Percentiles rank a stretch among this genome's conserved stretches.
Evolutionary conservation across 1,140 invertebrate species (phyloP).

Genomic region (Phortica variegata): DNA sequence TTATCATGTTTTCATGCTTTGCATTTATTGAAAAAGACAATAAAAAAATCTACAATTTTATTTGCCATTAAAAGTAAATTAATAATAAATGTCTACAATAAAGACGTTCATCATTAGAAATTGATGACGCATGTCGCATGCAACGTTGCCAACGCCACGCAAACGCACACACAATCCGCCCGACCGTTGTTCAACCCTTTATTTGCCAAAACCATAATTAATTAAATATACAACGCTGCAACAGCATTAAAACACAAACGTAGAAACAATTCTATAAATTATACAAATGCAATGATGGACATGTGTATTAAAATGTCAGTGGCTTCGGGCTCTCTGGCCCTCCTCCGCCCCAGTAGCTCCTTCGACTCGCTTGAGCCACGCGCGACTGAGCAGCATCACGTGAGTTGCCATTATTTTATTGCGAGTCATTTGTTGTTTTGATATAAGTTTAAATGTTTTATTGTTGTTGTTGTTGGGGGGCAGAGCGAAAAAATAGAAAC

Average conservation of each 20-base stretch:
- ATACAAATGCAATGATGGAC: slow-evolving; percentile 35
- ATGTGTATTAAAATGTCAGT: slow-evolving; percentile 51
- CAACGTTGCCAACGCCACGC: slow-evolving; percentile 34
- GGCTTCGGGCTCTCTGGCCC: neutral
- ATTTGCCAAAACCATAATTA: too few species aligned
- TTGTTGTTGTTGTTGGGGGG: slow-evolving; percentile 10
- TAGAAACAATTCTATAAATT: slow-evolving; percentile 48
- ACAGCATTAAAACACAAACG: too few species aligned
- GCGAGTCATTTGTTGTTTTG: too few species aligned
- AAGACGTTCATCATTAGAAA: slow-evolving; percentile 53
- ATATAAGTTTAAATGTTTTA: too few species aligned
- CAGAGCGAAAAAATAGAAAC: too few species aligned
- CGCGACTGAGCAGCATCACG: slow-evolving; percentile 34
- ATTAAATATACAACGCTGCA: too few species aligned
- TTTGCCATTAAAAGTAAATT: slow-evolving; percentile 40
- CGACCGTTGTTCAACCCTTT: too few species aligned
- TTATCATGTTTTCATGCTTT: slow-evolving; percentile 2
- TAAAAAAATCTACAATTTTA: slow-evolving; percentile 22
- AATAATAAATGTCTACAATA: slow-evolving; percentile 27
- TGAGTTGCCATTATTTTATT: slow-evolving; percentile 4
- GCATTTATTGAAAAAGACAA: slow-evolving; percentile 9
- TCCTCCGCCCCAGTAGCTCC: neutral
- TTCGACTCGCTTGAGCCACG: slow-evolving; percentile 12
- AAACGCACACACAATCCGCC: too few species aligned
- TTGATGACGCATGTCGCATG: slow-evolving; percentile 54